phyloP scores from a whole-genome alignment of 2,797 vertebrate species.

The Myiotriccus ornatus region DNA sequence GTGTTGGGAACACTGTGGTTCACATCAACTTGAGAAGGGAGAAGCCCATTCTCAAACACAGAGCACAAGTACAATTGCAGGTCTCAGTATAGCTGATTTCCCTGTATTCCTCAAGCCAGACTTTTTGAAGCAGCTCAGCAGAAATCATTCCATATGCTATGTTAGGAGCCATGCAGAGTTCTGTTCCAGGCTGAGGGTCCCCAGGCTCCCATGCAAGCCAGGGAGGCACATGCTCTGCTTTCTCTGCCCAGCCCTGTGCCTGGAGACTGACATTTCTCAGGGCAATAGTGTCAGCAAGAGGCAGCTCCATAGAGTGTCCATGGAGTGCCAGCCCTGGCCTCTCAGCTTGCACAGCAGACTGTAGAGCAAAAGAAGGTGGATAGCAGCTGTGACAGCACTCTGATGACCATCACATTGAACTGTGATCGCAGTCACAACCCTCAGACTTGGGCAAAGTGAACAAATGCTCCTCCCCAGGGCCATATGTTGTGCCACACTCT shows the following conservation, averaged over 20 bases:
- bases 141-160: background rate
- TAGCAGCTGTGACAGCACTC: slow-evolving; percentile 9
- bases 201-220: too few relatives aligned
- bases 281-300: background rate
- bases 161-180: background rate
- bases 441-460: slow-evolving; percentile 33
- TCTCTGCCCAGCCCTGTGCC: background rate
- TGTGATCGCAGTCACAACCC: slow-evolving; percentile 42
- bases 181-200: background rate
- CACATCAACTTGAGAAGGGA: background rate
- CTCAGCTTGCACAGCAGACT: background rate
- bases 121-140: background rate
- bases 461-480: slow-evolving; percentile 28
- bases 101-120: background rate
- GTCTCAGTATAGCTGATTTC: background rate
- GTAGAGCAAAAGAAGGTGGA: background rate
- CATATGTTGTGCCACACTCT: slow-evolving; percentile 13
- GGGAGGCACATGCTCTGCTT: fast-evolving
- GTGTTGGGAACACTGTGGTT: fast-evolving
- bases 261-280: background rate
- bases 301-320: background rate
- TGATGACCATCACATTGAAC: slow-evolving; percentile 32
- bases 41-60: background rate
- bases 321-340: background rate
- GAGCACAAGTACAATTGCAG: background rate